These are phyloP conservation scores for Setipinna tenuifilis DNA, from an alignment of 2,797 vertebrate genomes.

Conservation along the genomic window DNA sequence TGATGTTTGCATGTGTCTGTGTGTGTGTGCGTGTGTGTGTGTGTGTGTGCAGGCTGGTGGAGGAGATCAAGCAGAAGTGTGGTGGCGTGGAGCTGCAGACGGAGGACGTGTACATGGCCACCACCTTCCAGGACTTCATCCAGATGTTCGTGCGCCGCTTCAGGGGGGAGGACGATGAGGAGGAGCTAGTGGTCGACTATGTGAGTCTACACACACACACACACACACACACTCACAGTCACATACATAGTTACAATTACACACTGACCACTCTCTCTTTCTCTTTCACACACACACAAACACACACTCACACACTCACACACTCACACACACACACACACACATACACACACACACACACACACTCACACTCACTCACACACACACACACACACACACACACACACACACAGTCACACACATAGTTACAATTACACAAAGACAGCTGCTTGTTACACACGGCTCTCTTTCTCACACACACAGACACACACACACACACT, in stretches of 20 bases:
- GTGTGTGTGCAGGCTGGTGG: slow-evolving; percentile 81
- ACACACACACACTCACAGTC: not conserved
- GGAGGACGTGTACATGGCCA: slow-evolving; percentile 96
- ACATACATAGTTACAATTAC: not conserved
- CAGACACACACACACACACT: not conserved
- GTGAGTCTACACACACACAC: slow-evolving; percentile 69
- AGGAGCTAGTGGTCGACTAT: slow-evolving; percentile 83
- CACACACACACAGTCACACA: no score
- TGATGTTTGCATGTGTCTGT: slow-evolving; percentile 23
- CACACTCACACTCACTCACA: no score
- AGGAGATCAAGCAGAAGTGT: slow-evolving; percentile 91
- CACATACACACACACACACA: not conserved
- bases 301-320: not conserved
- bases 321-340: not conserved
- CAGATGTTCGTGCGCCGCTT: slow-evolving; percentile 87
- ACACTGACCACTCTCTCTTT: not conserved
- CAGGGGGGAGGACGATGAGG: slow-evolving; percentile 87
- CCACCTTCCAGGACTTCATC: slow-evolving; percentile 89
- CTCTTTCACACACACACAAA: not conserved
- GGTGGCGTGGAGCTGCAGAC: slow-evolving; percentile 83
- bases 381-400: no score
- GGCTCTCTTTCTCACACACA: not conserved
- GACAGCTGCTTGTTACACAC: not conserved
- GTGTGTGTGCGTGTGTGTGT: slow-evolving; percentile 33
- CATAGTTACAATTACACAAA: no score